Percentiles rank a stretch among this genome's conserved stretches.
Conservation (phyloP, 2,113 vertebrate species). For the Tylochromis polylepis region DNA sequence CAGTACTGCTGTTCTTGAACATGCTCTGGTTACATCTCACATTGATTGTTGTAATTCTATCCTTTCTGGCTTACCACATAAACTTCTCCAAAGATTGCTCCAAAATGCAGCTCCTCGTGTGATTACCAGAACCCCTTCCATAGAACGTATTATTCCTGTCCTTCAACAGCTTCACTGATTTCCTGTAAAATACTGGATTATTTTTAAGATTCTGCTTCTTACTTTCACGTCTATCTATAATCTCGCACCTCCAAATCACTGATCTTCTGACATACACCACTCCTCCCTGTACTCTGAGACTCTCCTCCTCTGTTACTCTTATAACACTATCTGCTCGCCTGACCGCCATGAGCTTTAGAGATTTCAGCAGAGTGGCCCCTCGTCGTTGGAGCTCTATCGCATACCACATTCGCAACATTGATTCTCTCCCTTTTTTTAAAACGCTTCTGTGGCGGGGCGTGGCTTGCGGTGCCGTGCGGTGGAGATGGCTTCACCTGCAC, state of each 20-base stretch:
- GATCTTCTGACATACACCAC: neutral
- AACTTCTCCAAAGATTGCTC: neutral
- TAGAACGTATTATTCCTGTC: neutral
- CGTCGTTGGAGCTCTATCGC: rapidly evolving
- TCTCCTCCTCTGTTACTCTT: neutral
- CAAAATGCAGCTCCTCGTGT: neutral
- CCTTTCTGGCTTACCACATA: neutral
- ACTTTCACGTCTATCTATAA: neutral
- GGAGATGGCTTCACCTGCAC: too few species aligned
- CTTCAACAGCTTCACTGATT: neutral
- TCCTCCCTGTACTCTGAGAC: neutral
- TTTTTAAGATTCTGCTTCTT: neutral
- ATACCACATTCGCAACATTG: too few species aligned
- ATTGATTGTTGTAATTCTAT: neutral
- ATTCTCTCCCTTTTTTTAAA: neutral
- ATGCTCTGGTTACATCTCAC: neutral
- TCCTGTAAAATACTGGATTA: too few species aligned
- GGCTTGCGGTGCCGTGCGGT: too few species aligned
- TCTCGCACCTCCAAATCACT: neutral
- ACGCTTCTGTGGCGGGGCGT: too few species aligned
- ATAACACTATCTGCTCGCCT: neutral
- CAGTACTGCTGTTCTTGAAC: neutral
- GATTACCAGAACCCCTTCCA: neutral
- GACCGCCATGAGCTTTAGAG: neutral
- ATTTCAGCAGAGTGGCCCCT: neutral